Conservation (phyloP, 1,140 invertebrate genomes). For the Calephelis virginiensis region DNA sequence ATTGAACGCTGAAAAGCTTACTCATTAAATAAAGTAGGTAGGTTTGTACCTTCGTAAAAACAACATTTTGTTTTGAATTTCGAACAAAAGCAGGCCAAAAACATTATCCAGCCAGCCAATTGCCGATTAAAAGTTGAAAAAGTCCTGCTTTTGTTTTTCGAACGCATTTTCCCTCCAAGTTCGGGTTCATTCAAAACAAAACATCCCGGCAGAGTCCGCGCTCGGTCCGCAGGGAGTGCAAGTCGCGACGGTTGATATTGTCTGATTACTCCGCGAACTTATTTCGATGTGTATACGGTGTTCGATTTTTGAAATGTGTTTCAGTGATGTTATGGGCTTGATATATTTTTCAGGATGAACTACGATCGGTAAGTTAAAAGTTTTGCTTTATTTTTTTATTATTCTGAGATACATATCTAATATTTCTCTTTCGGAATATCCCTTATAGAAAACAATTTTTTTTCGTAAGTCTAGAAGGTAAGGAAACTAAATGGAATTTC, state of each 20-base stretch:
- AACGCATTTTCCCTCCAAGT: constrained; percentile 15
- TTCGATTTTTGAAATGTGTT: constrained; percentile 3
- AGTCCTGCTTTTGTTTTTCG: constrained; percentile 2
- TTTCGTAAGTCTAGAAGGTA: no score
- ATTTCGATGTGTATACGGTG: not conserved
- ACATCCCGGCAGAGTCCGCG: constrained; percentile 15
- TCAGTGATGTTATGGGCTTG: not conserved
- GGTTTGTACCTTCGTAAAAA: no score
- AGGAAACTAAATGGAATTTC: no score
- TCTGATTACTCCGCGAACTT: constrained; percentile 7
- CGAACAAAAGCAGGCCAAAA: constrained; percentile 6
- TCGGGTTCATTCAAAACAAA: constrained; percentile 14
- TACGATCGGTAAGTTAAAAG: constrained; percentile 4
- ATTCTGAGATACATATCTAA: not conserved
- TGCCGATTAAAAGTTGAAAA: constrained; percentile 7
- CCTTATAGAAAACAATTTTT: no score
- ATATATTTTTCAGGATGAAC: constrained; percentile 1
- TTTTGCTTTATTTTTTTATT: not conserved
- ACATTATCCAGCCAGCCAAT: not conserved
- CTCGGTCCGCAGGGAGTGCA: constrained; percentile 4
- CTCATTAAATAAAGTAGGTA: no score
- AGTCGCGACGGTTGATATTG: not conserved
- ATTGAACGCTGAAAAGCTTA: no score
- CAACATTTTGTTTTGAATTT: not conserved
- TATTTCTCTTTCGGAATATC: no score